Base-by-base conservation (phyloP, 1,140 invertebrate species). In the Acromyrmex echinatior region DNA sequence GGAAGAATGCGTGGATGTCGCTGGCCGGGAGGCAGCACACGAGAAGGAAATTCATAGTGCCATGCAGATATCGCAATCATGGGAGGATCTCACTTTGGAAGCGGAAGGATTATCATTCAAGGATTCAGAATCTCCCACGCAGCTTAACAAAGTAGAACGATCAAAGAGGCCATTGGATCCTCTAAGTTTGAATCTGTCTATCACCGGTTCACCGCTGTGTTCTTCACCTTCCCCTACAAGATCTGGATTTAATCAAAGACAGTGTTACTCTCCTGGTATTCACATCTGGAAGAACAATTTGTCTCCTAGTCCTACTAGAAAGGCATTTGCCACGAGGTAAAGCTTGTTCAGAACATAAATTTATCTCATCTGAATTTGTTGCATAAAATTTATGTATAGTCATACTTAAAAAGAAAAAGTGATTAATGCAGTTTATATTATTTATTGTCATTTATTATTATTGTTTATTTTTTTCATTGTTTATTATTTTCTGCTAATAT, bases 61-160 rank as follows among this genome's bases (percentile, higher is more conserved):
- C 87, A 98, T 99, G 96, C 97, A 98, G 94, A 98, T 99, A 95
- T 98, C 98, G 1, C 98, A 98, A 93, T 98, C 98, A 21, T 98
- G 97, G 96, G 98, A 98, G 94, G 98, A 98, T 95, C 96, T 99
- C 4, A 97, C 97, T 0, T 95, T 98, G 45, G 97, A 98, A 86
- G 96, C 96, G 4, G 97, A 97, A 91, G 95, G 94, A 71, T 76
- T 95, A 12, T 94, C 94, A 0, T 95, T 95, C 35, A 95, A 95
- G 77, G 95, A 95, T 66, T 94, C 95, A 1, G 95, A 95, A 35
- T 95, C 94, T 18, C 86, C 94, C 25, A 93, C 92, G 4, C 92
- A 94, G 82, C 87, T 93, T 66, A 94, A 94, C 31, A 95, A 93
- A 90, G 87, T 92, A 28, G 94, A 95, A 28, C 91, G 92, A n/a